Conservation (phyloP, 2,797 vertebrate genomes). For the Bradypodion pumilum region DNA sequence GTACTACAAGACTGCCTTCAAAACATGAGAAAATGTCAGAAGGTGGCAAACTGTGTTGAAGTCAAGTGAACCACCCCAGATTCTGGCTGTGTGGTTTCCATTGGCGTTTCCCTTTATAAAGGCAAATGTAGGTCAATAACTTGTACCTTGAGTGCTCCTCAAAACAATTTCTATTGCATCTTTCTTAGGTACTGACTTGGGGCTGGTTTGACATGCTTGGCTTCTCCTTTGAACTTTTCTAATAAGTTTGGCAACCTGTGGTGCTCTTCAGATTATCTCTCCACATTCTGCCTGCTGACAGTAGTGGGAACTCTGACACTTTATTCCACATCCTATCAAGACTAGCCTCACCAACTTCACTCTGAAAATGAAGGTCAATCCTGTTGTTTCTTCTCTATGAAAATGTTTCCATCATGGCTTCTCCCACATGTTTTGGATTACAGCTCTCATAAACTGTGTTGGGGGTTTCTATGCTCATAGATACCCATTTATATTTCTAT, state of each 20-base stretch:
- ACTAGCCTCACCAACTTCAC: neutral
- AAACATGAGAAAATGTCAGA: neutral
- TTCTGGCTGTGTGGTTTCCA: neutral
- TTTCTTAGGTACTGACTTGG: neutral
- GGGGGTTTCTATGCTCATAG: too few species aligned
- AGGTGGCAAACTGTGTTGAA: neutral
- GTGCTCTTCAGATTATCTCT: neutral
- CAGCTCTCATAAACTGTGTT: too few species aligned
- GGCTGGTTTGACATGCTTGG: neutral
- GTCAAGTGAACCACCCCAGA: neutral
- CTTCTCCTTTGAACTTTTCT: neutral
- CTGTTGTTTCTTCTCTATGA: neutral
- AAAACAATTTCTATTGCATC: neutral
- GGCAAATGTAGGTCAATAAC: neutral
- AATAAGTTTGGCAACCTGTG: neutral
- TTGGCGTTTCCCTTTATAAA: neutral
- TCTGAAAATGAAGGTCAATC: neutral
- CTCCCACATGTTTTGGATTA: too few species aligned
- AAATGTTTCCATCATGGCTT: too few species aligned
- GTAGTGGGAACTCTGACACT: neutral
- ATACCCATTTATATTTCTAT: too few species aligned
- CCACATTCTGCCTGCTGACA: neutral
- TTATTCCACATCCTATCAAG: neutral
- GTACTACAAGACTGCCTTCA: neutral
- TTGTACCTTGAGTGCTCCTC: neutral